Evolutionary conservation across 2,113 vertebrate genomes (phyloP).

Genomic region (Rhea americana): DNA sequence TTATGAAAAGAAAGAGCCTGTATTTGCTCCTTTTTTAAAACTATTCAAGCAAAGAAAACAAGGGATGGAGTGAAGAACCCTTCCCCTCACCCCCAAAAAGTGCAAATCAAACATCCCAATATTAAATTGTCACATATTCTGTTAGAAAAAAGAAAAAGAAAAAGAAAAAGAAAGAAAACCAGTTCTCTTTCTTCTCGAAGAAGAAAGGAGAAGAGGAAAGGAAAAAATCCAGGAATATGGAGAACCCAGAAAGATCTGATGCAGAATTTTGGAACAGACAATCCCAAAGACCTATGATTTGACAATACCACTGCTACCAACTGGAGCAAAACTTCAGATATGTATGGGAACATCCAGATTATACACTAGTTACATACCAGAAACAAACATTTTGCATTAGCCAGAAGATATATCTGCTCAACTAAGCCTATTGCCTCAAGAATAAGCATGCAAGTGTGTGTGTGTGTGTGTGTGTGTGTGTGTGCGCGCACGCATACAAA

Average conservation of each 20-base stretch:
- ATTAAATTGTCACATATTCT: not conserved
- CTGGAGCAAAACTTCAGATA: not conserved
- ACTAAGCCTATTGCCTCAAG: not conserved
- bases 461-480: too few species aligned
- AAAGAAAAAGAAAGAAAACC: not conserved
- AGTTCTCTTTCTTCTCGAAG: not conserved
- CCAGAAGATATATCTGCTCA: not conserved
- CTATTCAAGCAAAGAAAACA: not conserved
- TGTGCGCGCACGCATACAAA: rapidly evolving
- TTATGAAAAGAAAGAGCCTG: not conserved
- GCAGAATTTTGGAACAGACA: not conserved
- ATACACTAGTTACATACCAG: not conserved
- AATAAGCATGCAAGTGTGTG: not conserved
- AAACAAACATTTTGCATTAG: not conserved
- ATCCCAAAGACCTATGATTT: not conserved
- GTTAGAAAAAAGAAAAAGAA: not conserved
- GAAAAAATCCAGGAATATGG: rapidly evolving
- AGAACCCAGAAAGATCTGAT: not conserved
- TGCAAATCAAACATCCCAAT: rapidly evolving
- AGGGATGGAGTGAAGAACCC: not conserved
- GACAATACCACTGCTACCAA: not conserved
- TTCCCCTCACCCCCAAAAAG: not conserved
- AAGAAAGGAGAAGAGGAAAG: too few species aligned
- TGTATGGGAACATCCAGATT: rapidly evolving
- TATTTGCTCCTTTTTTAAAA: not conserved